phyloP scores from a whole-genome alignment of 2,113 vertebrate species.

The Trematocara variabile region DNA sequence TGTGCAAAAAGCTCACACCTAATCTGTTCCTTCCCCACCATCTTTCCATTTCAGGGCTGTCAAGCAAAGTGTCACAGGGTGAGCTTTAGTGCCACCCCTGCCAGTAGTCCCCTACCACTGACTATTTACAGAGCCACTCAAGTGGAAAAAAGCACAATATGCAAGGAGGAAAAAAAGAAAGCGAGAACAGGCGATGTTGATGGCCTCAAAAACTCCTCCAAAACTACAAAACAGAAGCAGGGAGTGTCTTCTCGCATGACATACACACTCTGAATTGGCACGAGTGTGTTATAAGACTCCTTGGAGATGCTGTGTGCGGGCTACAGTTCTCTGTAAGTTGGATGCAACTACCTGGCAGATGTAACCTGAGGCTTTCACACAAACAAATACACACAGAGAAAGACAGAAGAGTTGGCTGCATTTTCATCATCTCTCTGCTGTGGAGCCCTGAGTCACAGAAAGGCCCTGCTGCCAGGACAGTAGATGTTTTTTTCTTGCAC shows the following conservation, averaged over 20 bases:
- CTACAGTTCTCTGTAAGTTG: background rate
- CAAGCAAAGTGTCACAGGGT: slow-evolving; percentile 15
- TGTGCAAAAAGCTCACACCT: background rate
- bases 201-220: background rate
- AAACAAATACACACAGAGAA: background rate
- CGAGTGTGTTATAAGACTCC: background rate
- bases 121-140: slow-evolving; percentile 35
- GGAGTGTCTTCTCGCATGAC: slow-evolving; percentile 14
- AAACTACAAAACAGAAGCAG: background rate
- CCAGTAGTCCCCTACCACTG: background rate
- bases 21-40: background rate
- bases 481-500: background rate
- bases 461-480: background rate
- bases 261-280: background rate
- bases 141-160: background rate
- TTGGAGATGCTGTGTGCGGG: background rate
- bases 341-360: slow-evolving; percentile 39
- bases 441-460: slow-evolving; percentile 6
- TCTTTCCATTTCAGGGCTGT: slow-evolving; percentile 12
- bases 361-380: slow-evolving; percentile 43
- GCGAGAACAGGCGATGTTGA: background rate
- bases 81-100: slow-evolving; percentile 15
- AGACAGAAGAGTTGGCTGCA: slow-evolving; percentile 19
- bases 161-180: background rate
- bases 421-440: slow-evolving; percentile 20